These are phyloP conservation scores for Chaetophractus vellerosus DNA, from an alignment of 2,797 vertebrate genomes.

Conservation along the genomic window DNA sequence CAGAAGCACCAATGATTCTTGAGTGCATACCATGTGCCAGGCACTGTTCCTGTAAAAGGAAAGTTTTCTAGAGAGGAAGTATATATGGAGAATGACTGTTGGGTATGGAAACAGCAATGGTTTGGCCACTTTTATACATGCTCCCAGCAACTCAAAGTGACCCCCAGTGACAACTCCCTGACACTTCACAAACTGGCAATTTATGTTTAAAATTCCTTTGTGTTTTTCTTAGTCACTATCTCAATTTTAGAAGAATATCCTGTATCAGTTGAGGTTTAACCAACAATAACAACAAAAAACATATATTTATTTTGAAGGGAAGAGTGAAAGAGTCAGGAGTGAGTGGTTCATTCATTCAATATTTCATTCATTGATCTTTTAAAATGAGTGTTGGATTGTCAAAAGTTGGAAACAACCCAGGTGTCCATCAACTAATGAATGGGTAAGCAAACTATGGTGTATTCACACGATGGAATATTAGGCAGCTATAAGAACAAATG, in stretches of 20 bases:
- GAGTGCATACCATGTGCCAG: not conserved
- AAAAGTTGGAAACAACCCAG: too few species aligned
- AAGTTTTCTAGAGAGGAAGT: not conserved
- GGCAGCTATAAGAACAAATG: too few species aligned
- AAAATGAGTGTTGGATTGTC: not conserved
- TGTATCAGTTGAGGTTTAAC: not conserved
- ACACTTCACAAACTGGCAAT: not conserved
- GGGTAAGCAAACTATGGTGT: too few species aligned
- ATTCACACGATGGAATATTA: too few species aligned
- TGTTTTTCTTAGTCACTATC: not conserved
- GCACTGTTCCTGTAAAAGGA: not conserved
- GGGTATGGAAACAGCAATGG: not conserved
- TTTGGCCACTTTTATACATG: not conserved
- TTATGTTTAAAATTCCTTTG: not conserved
- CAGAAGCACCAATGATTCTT: not conserved
- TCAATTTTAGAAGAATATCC: not conserved
- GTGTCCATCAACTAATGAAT: too few species aligned
- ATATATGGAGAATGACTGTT: not conserved
- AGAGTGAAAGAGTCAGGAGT: not conserved
- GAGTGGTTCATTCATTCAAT: not conserved
- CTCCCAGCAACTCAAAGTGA: not conserved
- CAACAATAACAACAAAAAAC: not conserved
- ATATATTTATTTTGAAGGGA: slow-evolving; percentile 29
- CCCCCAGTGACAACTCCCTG: not conserved
- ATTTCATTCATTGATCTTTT: not conserved